A percentile compares a stretch with the other conserved stretches of the same genome.
Conservation (phyloP, 1,140 invertebrate genomes). For the Dryas iulia region DNA sequence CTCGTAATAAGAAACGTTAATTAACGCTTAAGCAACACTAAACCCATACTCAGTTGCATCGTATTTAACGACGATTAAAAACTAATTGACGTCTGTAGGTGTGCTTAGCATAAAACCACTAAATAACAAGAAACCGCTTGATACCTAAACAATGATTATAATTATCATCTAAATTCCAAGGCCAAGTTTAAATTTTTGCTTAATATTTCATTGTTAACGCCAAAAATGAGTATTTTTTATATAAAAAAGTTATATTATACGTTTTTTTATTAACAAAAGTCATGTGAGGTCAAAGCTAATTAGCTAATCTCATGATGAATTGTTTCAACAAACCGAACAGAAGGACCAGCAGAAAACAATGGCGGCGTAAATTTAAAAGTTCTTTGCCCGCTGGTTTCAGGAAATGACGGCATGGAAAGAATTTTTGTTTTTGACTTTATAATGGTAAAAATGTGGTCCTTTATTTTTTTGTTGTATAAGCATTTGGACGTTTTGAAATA, state of each 20-base stretch:
- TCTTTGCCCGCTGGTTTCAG: conserved; percentile 7
- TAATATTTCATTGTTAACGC: background rate
- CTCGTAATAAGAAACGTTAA: background rate
- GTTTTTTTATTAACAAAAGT: background rate
- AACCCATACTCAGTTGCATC: background rate
- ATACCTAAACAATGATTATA: background rate
- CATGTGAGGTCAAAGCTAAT: conserved; percentile 3
- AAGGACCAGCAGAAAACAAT: conserved; percentile 11
- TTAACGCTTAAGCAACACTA: background rate
- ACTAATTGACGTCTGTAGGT: background rate
- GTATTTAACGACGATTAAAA: background rate
- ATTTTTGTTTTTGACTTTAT: conserved; percentile 4
- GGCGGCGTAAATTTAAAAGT: conserved; percentile 23
- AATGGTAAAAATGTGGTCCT: background rate
- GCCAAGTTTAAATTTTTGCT: background rate
- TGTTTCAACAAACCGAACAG: background rate
- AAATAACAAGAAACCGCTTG: background rate
- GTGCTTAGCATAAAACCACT: background rate
- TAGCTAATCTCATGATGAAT: conserved; percentile 2
- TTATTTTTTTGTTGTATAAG: background rate
- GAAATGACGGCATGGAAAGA: conserved; percentile 18
- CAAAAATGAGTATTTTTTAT: background rate
- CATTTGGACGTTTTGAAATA: no score
- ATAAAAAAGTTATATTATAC: background rate
- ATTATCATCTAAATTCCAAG: background rate